Evolutionary conservation across 2,113 vertebrate species (phyloP).

Genomic region (Neoarius graeffei): DNA sequence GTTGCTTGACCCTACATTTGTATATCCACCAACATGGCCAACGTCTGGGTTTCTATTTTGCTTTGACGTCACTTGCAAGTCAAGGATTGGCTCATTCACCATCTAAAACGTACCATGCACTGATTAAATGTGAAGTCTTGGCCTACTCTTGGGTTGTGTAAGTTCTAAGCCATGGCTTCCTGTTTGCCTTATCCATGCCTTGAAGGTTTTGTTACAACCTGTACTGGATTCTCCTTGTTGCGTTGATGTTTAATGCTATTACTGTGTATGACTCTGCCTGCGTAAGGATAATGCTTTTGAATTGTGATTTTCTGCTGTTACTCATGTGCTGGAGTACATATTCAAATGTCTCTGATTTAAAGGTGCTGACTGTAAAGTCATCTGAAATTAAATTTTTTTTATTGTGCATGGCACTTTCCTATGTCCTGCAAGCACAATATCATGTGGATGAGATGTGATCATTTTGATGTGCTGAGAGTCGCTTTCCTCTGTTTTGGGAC

Average conservation of each 20-base stretch:
- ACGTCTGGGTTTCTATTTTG: too few relatives aligned
- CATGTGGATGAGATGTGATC: too few relatives aligned
- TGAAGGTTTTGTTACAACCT: background rate
- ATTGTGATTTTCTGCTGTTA: background rate
- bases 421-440: too few relatives aligned
- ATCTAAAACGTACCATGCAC: background rate
- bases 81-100: background rate
- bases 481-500: too few relatives aligned
- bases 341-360: background rate
- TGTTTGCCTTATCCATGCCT: background rate
- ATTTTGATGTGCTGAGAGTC: too few relatives aligned
- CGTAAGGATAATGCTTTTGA: background rate
- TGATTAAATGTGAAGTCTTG: background rate
- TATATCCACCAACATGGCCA: too few relatives aligned
- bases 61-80: too few relatives aligned
- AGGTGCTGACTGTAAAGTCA: too few relatives aligned
- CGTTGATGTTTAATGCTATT: background rate
- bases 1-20: too few relatives aligned
- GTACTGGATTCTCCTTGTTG: background rate
- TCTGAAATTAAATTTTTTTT: too few relatives aligned
- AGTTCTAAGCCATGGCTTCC: background rate
- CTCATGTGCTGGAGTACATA: background rate
- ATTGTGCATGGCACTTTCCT: too few relatives aligned
- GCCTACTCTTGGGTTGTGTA: background rate
- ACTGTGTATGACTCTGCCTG: background rate